Percentiles rank a stretch among this genome's conserved stretches.
Evolutionary conservation across 1,140 invertebrate genomes (phyloP).

Genomic region (Pogonomyrmex californicus): DNA sequence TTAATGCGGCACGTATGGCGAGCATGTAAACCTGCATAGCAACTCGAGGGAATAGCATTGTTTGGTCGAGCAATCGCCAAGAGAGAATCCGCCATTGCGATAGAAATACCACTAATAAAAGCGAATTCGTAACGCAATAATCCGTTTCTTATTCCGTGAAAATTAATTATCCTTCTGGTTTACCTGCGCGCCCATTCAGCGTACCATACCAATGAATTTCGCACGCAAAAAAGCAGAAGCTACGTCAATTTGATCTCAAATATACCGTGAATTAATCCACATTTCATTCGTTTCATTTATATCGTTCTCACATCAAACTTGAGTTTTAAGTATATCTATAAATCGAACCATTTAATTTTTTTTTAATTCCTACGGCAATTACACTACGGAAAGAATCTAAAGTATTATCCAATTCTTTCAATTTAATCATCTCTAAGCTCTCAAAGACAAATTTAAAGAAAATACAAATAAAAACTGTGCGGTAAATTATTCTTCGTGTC

Average conservation of each 20-base stretch:
- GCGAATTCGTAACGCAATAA: conserved; percentile 76
- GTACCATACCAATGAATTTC: conserved; percentile 16
- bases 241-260: conserved; percentile 65
- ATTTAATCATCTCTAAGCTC: not conserved
- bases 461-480: not conserved
- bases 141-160: conserved; percentile 77
- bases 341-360: not conserved
- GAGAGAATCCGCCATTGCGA: conserved; percentile 43
- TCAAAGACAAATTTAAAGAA: not conserved
- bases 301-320: not conserved
- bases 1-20: conserved; percentile 1
- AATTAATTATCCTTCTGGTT: conserved; percentile 78
- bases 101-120: conserved; percentile 60
- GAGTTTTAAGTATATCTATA: not conserved
- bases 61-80: conserved; percentile 35
- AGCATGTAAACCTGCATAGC: conserved; percentile 53
- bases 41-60: conserved; percentile 55
- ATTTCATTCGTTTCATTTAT: conserved; percentile 24
- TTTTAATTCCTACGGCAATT: not conserved
- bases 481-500: not conserved
- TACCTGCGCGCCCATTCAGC: not conserved
- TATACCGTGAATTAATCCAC: conserved; percentile 78
- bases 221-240: conserved; percentile 68
- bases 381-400: not conserved
- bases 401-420: not conserved